Percentiles rank a stretch among this genome's conserved stretches.
Conservation (phyloP, 2,113 vertebrate genomes). For the Hyperoodon ampullatus region DNA sequence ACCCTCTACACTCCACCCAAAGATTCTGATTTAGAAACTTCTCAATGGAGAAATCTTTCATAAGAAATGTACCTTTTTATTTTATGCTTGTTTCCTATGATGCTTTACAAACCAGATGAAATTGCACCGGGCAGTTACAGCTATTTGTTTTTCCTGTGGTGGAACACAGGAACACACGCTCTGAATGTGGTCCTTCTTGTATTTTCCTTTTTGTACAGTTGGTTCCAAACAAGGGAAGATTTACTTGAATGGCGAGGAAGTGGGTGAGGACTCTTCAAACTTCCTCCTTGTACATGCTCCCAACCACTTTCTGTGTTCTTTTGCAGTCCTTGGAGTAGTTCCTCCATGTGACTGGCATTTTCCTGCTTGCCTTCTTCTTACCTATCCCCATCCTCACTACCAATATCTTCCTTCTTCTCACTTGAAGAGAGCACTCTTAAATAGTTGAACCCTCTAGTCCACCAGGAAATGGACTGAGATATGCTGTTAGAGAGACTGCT, state of each 20-base stretch:
- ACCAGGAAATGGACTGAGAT: constrained; percentile 48
- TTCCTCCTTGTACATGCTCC: constrained; percentile 12
- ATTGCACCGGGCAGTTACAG: not conserved
- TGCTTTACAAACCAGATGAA: not conserved
- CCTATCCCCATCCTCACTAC: not conserved
- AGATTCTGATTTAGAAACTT: constrained; percentile 23
- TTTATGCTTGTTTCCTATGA: not conserved
- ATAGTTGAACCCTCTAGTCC: not conserved
- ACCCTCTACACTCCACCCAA: not conserved
- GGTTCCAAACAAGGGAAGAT: constrained; percentile 18
- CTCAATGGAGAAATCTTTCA: not conserved
- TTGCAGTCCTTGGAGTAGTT: not conserved
- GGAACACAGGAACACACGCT: not conserved
- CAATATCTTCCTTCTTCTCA: constrained; percentile 4
- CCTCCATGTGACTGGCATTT: not conserved
- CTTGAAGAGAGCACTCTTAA: constrained; percentile 33
- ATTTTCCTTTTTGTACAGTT: not conserved
- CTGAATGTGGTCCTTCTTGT: not conserved
- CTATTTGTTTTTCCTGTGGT: not conserved
- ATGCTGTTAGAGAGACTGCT: constrained; percentile 21
- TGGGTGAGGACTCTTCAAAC: not conserved
- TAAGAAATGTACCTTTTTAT: not conserved
- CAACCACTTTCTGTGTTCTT: not conserved
- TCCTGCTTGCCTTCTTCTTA: not conserved
- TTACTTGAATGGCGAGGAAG: not conserved